These are phyloP conservation scores for Asbolus verrucosus DNA, from an alignment of 1,140 invertebrate genomes.

Conservation along the genomic window DNA sequence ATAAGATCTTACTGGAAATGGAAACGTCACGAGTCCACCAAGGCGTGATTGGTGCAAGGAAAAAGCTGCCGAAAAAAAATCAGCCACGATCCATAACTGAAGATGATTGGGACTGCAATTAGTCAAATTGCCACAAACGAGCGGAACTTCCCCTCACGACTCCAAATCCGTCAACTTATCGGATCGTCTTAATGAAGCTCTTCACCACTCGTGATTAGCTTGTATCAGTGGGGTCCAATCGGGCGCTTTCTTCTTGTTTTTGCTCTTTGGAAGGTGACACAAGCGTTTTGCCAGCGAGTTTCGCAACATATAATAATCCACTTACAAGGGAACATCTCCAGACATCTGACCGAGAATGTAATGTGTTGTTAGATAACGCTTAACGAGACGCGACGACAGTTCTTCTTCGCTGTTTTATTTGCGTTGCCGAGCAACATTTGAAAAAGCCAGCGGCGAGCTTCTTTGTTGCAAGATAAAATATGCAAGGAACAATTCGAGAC, in stretches of 20 bases:
- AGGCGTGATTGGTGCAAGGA: conserved; percentile 22
- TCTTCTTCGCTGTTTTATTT: not conserved
- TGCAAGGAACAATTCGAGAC: conserved; percentile 21
- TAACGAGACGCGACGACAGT: conserved; percentile 37
- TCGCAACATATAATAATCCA: conserved; percentile 24
- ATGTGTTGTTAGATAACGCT: conserved; percentile 39
- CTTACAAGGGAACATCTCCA: conserved; percentile 25
- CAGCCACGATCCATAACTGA: not conserved
- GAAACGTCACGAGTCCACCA: conserved; percentile 32
- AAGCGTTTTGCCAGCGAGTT: conserved; percentile 12
- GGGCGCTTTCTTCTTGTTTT: too few relatives aligned
- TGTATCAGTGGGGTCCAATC: too few relatives aligned
- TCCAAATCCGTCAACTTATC: too few relatives aligned
- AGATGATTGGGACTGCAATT: not conserved
- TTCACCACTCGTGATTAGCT: too few relatives aligned
- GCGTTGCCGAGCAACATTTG: conserved; percentile 13
- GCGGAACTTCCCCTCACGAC: not conserved
- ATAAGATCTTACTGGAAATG: conserved; percentile 29
- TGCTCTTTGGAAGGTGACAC: conserved; percentile 7
- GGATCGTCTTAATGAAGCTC: too few relatives aligned
- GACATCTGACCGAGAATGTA: conserved; percentile 33
- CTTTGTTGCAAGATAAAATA: conserved; percentile 25
- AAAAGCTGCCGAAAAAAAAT: conserved; percentile 8
- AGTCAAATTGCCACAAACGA: conserved; percentile 6
- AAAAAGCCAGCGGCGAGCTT: conserved; percentile 15